phyloP scores from a whole-genome alignment of 2,888 invertebrate genomes.

The Dinocampus coccinellae region DNA sequence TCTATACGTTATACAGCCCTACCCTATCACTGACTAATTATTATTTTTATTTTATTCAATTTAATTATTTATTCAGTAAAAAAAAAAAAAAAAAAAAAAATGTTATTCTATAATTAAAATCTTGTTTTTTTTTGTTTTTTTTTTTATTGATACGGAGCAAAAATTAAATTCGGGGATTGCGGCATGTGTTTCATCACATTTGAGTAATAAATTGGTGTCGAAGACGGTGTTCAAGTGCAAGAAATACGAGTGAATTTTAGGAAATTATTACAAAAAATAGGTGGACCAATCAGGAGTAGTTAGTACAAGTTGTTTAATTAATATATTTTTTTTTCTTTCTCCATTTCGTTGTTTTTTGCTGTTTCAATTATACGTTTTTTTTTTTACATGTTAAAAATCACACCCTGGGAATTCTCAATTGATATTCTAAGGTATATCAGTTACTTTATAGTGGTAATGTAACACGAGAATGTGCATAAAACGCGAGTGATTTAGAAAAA shows the following conservation, averaged over 20 bases:
- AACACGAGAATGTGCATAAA: conserved; percentile 9
- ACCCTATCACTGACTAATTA: conserved; percentile 52
- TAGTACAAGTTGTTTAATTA: conserved; percentile 36
- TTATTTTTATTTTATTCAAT: conserved; percentile 13
- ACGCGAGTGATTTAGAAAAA: conserved; percentile 28
- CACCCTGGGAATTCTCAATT: conserved; percentile 62
- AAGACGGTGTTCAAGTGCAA: conserved; percentile 21
- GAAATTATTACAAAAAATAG: conserved; percentile 29
- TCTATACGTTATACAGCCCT: conserved; percentile 47
- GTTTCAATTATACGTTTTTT: conserved; percentile 23
- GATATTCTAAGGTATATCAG: conserved; percentile 59
- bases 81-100: background rate
- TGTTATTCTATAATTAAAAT: too few species aligned
- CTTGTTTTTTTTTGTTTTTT: background rate
- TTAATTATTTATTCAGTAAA: background rate
- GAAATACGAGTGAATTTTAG: conserved; percentile 13
- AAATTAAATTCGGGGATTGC: background rate
- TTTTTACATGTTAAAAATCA: conserved; percentile 41
- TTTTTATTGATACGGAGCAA: background rate
- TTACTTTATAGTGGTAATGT: conserved; percentile 57
- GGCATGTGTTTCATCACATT: background rate
- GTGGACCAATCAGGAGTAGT: conserved; percentile 38
- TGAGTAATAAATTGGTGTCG: too few species aligned
- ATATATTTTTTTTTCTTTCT: background rate
- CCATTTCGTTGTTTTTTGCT: background rate